These are phyloP conservation scores for Lordiphosa fenestrarum DNA, from an alignment of 2,888 invertebrate species.

Conservation along the genomic window DNA sequence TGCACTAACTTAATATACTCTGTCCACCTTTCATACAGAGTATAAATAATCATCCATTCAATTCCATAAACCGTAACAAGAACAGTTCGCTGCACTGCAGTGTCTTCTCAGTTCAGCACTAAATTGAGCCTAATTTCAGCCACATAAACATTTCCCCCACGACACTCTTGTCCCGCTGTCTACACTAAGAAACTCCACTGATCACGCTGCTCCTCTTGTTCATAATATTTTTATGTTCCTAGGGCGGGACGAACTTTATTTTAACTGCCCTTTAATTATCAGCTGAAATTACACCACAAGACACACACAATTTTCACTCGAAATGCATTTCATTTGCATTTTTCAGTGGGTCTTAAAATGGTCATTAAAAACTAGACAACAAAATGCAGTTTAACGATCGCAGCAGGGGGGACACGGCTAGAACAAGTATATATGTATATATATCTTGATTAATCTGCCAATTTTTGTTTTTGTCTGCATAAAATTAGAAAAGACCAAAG, in stretches of 20 bases:
- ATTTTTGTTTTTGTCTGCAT: constrained; percentile 30
- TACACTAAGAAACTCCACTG: constrained; percentile 2
- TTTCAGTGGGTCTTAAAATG: constrained; percentile 43
- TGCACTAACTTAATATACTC: too few species aligned
- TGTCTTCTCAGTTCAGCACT: too few species aligned
- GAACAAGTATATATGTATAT: constrained; percentile 58
- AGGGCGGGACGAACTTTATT: constrained; percentile 10
- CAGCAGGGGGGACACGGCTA: constrained; percentile 50
- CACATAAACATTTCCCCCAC: background rate
- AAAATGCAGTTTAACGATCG: constrained; percentile 57
- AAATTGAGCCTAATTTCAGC: too few species aligned
- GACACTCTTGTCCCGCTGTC: constrained; percentile 5
- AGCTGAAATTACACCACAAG: constrained; percentile 39
- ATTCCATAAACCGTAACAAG: too few species aligned
- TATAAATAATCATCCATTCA: too few species aligned
- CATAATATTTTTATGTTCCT: constrained; percentile 29
- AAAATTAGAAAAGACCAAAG: constrained; percentile 12
- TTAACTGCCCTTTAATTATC: constrained; percentile 56
- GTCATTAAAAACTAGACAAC: constrained; percentile 53
- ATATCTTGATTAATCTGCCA: constrained; percentile 57
- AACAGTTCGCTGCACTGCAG: too few species aligned
- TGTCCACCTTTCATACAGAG: too few species aligned
- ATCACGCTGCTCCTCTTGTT: constrained; percentile 15
- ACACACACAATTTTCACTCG: constrained; percentile 17
- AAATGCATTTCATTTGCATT: constrained; percentile 56